These are phyloP conservation scores for Hypocryptadius cinnamomeus DNA, from an alignment of 2,113 vertebrate genomes.

Conservation along the genomic window DNA sequence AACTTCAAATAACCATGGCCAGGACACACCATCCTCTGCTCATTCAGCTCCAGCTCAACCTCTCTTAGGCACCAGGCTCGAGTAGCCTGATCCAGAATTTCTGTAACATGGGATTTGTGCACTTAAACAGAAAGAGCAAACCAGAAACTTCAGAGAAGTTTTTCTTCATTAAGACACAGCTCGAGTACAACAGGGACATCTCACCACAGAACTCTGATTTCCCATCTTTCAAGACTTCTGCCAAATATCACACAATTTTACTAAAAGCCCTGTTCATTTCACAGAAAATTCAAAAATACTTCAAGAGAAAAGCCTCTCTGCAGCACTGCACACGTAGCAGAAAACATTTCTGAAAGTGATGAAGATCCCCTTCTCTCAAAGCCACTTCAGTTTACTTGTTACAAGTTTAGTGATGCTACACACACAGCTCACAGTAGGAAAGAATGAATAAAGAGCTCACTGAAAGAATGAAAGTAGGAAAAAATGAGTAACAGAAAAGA, in stretches of 20 bases:
- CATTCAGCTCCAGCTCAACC: not conserved
- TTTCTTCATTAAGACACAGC: rapidly evolving
- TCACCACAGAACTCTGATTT: not conserved
- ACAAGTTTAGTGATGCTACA: not conserved
- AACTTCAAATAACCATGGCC: not conserved
- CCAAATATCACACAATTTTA: not conserved
- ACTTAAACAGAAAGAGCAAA: not conserved
- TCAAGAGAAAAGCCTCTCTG: not conserved
- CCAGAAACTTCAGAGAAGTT: not conserved
- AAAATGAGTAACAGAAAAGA: not conserved
- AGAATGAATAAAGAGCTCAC: not conserved
- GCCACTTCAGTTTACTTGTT: not conserved
- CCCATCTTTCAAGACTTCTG: not conserved
- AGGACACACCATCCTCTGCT: not conserved
- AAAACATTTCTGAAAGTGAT: not conserved
- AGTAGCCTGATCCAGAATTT: not conserved
- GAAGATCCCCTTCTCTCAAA: not conserved
- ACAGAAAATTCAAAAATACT: not conserved
- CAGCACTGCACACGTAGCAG: not conserved
- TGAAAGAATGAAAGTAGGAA: not conserved
- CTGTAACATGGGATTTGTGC: not conserved
- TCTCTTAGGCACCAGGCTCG: not conserved
- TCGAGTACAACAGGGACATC: not conserved
- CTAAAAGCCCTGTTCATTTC: not conserved
- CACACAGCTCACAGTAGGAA: rapidly evolving